Evolutionary conservation across 64 coral and sea anemone species (phyloP).

Genomic region (Actinia equina): DNA sequence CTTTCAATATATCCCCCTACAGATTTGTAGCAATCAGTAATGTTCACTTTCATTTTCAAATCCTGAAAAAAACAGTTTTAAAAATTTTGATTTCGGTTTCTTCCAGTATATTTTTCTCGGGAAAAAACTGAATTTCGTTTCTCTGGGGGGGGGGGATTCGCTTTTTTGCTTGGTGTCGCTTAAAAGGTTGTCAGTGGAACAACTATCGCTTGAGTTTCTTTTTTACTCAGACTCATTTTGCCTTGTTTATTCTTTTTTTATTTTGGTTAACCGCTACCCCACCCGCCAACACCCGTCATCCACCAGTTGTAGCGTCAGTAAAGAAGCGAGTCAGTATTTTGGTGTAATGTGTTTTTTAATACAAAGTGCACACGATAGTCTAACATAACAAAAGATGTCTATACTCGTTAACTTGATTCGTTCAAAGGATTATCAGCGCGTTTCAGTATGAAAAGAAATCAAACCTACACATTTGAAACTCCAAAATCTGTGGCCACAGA

Average conservation of each 20-base stretch:
- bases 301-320: background rate
- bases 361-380: conserved; percentile 28
- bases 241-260: background rate
- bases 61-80: no score
- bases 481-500: conserved; percentile 45
- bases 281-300: background rate
- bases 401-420: conserved; percentile 25
- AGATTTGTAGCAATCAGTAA: no score
- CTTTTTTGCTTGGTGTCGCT: no score
- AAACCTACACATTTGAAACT: conserved; percentile 25
- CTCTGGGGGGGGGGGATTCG: no score
- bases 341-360: conserved; percentile 26
- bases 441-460: conserved; percentile 20
- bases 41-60: no score
- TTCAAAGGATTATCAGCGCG: conserved; percentile 21
- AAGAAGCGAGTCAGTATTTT: background rate
- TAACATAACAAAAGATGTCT: conserved; percentile 17
- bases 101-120: no score
- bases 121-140: no score
- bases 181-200: no score
- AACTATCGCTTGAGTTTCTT: no score
- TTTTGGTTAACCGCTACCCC: background rate
- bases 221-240: no score
- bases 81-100: no score
- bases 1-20: no score